Evolutionary conservation across 2,113 vertebrate species (phyloP), one percentile per base, ranked within the genome.

Genomic region (Cathartes aura): DNA sequence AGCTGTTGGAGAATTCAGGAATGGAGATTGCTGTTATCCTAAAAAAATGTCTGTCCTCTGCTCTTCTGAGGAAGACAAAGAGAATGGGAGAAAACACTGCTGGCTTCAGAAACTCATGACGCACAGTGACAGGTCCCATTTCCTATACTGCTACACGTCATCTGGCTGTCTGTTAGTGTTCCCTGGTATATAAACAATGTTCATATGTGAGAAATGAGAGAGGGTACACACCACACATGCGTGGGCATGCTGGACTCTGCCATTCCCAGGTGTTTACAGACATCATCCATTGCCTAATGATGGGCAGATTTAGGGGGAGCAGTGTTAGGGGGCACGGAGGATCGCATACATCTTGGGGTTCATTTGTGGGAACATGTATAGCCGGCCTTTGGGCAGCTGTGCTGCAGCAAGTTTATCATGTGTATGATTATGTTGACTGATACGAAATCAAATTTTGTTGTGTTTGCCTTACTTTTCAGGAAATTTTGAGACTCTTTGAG

Each of bases 71-170:
- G 40, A 75, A 59, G 18, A 29, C 48, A 14, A 22, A 74, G 18
- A 30, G 48, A 55, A 17, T 23, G 19, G 17, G 8, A 43, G 32
- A 18, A 62, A 32, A 45, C 11, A 18, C 12, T 74, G 15, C 12
- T 58, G 30, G 11, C 36, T 75, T 79, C 70, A 82, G 36, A 42
- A 85, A 16, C 43, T 74, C 2, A 0, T 29, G 40, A 30, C 12
- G 4, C 21, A 9, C 17, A 34, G 18, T 34, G 59, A 16, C 12
- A 40, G 29, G 19, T 55, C 11, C 11, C 10, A 2, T 42, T 62
- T 60, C 29, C 47, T 59, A 0, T 9, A 5, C 26, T 2, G 15
- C 34, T 55, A 1, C 18, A 5, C 8, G 2, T 76, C 52, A 29
- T 18, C 30, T 56, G 56, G 6, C 40, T 55, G 40, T 7, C 36